phyloP scores from a whole-genome alignment of 2,888 invertebrate genomes.

The Fissipunctia ypsillon region DNA sequence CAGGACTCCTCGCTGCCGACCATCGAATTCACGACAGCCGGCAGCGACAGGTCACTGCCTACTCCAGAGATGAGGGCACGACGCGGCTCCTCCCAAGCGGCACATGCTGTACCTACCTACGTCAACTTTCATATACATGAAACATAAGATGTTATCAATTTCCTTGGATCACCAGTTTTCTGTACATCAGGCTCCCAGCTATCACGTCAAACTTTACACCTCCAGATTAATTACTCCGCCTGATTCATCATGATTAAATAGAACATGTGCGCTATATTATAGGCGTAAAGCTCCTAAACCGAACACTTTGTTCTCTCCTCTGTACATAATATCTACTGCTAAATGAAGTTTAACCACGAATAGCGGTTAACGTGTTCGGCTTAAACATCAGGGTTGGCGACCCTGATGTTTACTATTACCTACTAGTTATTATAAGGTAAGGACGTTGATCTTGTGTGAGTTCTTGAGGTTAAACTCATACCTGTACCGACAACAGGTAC shows the following conservation, averaged over 20 bases:
- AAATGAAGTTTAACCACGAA: conserved; percentile 26
- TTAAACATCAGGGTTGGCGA: neutral
- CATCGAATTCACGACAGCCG: no score
- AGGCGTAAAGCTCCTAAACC: conserved; percentile 40
- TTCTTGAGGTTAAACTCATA: neutral
- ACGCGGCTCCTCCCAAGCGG: no score
- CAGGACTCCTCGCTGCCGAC: no score
- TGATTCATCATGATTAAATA: conserved; percentile 38
- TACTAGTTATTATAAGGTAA: neutral
- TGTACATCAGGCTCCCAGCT: neutral
- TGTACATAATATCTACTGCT: neutral
- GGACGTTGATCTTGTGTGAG: neutral
- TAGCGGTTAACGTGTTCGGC: conserved; percentile 15
- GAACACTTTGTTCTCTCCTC: conserved; percentile 24
- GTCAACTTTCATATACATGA: no score
- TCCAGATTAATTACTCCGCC: conserved; percentile 7
- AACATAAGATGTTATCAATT: no score
- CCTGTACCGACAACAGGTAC: no score
- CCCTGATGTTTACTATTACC: no score
- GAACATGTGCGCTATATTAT: conserved; percentile 14
- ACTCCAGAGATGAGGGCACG: no score
- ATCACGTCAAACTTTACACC: conserved; percentile 21
- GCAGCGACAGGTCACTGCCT: no score
- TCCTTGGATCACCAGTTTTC: no score
- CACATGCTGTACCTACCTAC: no score